Base-by-base conservation (phyloP, 2,888 invertebrate species). In the Odontomyia ornata region DNA sequence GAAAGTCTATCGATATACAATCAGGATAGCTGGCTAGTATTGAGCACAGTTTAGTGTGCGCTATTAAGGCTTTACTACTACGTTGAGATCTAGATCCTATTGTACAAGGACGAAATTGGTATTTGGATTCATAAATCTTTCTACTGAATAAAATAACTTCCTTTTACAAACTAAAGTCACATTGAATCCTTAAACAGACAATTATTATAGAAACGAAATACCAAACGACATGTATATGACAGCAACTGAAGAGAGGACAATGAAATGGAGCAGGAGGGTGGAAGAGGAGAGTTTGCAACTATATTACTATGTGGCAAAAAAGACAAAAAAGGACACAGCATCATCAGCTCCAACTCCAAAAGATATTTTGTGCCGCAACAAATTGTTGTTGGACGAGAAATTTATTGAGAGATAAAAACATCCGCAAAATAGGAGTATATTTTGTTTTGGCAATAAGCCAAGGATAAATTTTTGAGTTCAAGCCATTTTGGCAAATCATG, bases 361-460 rank as follows among this genome's bases (percentile, higher is more conserved):
- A 28, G 52, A 72, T 18, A 56, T 72, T 72, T 72, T 72, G 18
- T 23, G 46, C 30, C 52, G 46, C 36, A 75, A 75, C 75, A 60
- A 60, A 75, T 60, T 60, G 60, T 72, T 56, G 56, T 62, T 75
- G 60, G 76, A 60, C 57, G 7, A 46, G 18, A 76, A 77, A 77
- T 79, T 79, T 79, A 79, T 79, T 76, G 77, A 73, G 76, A 79
- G 77, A 79, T 79, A 79, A 79, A 67, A 77, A 79, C 75, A 77
- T 79, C 79, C 79, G 79, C 79, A 79, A 79, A 79, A 79, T 77
- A 67, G 36, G 46, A 36, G 56, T 56, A 47, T 77, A 76, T 76
- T 77, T 64, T 57, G 28, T 23, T 62, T 76, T 79, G 79, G 79
- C 77, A 75, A 46, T 47, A 52, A 46, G 72, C 79, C 79, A 79